Base-by-base conservation (phyloP, 1,140 invertebrate genomes). In the Megalopta genalis region DNA sequence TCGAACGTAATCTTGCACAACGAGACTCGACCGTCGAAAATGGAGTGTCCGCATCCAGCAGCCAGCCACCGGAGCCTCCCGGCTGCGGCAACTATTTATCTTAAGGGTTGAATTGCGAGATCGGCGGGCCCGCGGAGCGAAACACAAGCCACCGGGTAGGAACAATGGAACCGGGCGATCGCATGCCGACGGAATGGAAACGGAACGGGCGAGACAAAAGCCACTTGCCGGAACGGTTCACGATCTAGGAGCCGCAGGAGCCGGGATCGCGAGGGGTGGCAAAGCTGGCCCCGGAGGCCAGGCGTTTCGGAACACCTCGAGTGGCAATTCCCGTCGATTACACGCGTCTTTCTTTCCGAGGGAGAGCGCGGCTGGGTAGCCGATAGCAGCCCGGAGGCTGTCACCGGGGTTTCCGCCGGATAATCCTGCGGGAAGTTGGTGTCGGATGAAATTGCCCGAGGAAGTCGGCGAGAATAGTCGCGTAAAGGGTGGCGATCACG, bases 401-500 rank as follows among this genome's bases (percentile, higher is more conserved):
- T 32, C 63, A n/a, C 25, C n/a, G 16, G 59, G 32, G 23, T 49
- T 59, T 69, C 66, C 79, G 37, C 0, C 80, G 81, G 79, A 85
- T 87, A 86, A 89, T 89, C 85, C 73, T 64, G 16, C 73, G 60
- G 80, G 84, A 86, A 73, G 70, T 89, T 84, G 81, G 77, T 81
- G 88, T 84, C 79, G 83, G 74, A 84, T 89, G 86, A 90, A 90
- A 90, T 90, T 90, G 89, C 87, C 88, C 89, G 88, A 89, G 81
- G 86, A 89, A 80, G 27, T 63, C n/a, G 6, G 54, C 54, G 54
- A 57, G 46, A 52, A 77, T 71, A 65, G 79, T 64, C 27, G 12
- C 60, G 9, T 57, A 37, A 18, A 52, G 72, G 73, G 71, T 70
- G 74, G 60, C 52, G 67, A 32, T 25, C 54, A 12, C 10, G 42